phyloP scores from a whole-genome alignment of 1,140 invertebrate genomes.

The Bacillus rossius region DNA sequence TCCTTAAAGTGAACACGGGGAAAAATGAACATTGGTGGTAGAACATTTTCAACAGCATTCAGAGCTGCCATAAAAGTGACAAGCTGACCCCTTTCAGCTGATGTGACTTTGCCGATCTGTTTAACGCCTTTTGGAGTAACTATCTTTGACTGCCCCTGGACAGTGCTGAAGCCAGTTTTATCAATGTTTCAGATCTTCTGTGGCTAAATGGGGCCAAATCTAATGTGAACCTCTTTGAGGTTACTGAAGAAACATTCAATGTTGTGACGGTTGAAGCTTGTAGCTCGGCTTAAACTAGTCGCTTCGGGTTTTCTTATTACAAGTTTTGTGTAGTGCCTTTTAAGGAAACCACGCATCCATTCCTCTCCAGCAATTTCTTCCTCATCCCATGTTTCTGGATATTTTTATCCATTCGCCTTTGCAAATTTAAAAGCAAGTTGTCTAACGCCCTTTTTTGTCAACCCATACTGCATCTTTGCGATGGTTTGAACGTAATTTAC shows the following conservation, averaged over 20 bases:
- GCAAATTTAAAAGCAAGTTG: too few relatives aligned
- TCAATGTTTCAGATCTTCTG: conserved; percentile 27
- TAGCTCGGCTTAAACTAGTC: conserved; percentile 31
- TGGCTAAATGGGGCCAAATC: neutral
- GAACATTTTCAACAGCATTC: conserved; percentile 33
- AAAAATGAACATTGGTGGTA: conserved; percentile 39
- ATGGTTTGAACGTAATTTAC: too few relatives aligned
- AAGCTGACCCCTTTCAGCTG: conserved; percentile 30
- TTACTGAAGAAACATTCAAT: conserved; percentile 24
- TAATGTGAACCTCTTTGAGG: neutral
- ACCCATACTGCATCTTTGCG: too few relatives aligned
- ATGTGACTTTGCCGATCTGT: conserved; percentile 33
- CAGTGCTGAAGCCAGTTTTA: conserved; percentile 36
- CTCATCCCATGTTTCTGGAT: too few relatives aligned
- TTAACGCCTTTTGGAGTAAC: conserved; percentile 30
- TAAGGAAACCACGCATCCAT: too few relatives aligned
- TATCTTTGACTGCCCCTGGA: conserved; percentile 33
- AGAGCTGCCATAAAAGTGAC: conserved; percentile 30
- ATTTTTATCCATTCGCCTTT: too few relatives aligned
- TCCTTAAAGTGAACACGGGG: conserved; percentile 32
- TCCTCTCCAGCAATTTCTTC: neutral
- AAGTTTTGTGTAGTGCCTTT: too few relatives aligned
- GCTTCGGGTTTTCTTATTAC: conserved; percentile 28
- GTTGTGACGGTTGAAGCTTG: conserved; percentile 31
- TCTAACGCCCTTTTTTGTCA: too few relatives aligned